Base-by-base conservation (phyloP, 2,113 vertebrate species). In the Tragulus kanchil region DNA sequence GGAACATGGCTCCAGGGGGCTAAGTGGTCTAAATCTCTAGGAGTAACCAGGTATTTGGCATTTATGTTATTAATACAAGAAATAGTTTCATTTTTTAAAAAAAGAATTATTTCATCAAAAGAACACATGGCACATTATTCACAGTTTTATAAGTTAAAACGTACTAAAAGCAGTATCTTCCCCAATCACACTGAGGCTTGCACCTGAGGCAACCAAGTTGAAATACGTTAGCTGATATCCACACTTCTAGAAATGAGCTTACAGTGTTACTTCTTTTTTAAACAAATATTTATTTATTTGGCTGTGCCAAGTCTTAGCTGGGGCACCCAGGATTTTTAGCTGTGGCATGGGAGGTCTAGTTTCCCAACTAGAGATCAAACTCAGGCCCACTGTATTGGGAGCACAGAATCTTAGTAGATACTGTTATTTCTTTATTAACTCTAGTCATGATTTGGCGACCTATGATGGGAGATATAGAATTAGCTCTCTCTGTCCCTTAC, bases 81-180 rank as follows among this genome's bases (percentile, higher is more conserved):
- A 67, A 67, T 4, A 5, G 42, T 56, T 52, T 95, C 83, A 58
- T 73, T 94, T 83, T 9, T 36, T 36, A 36, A 3, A 59, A 95
- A 93, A 93, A 79, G 4, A 36, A 36, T 81, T 23, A 25, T 56
- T 65, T 85, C 28, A 84, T 83, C 61, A 61, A 88, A 87, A 92
- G 64, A 79, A 58, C 3, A 62, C 11, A 50, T 17, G 12, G 36
- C 11, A 91, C 11, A 26, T 36, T 59, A 82, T 85, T 85, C 54
- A 83, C 4, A 90, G 26, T 71, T 89, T 94, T 61, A 58, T 79
- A 94, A 88, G 61, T 90, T 71, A 86, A 83, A 71, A 61, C 1
- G 1, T 50, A 50, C 15, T 36, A 52, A 62, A 71, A 71, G 19
- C 11, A 61, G 3, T 21, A 69, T 62, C n/a, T 67, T 14, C 23